Base-by-base conservation (phyloP, 1,140 invertebrate species). In the Eumaeus atala region DNA sequence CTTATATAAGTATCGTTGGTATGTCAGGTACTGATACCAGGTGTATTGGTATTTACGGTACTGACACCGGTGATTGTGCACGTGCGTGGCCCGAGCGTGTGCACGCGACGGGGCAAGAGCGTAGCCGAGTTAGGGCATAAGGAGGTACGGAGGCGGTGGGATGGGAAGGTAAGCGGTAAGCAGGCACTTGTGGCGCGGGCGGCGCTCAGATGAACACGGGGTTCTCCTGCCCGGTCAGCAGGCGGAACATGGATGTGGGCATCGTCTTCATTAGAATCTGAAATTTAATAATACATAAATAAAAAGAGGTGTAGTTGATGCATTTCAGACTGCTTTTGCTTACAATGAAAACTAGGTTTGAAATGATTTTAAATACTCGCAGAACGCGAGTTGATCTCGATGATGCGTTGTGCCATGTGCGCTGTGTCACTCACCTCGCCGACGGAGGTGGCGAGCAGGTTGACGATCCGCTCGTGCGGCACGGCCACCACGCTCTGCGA, bases 221-320 rank as follows among this genome's bases (percentile, higher is more conserved):
- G 78, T 96, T 97, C 89, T 99, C 98, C 89, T 99, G 98, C 56
- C 98, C 98, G 58, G 98, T 99, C 75, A 99, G 89, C 79, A 99
- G 90, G 72, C 98, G 92, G 90, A 98, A 99, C 96, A 99, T 99
- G 51, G 98, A 99, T 58, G 98, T 99, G 61, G 98, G 98, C 98
- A 99, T 99, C 50, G 98, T 99, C 89, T 99, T 99, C 98, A 99
- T 99, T 62, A 98, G 91, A 72, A 99, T 99, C 97, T 98, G 90
- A 17, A 92, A 91, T 28, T 9, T 6, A 51, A 49, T 11, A 21
- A 21, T 5, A 53, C 18, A 6, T 6, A 28, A 28, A 3, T 28
- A 28, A 28, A 28, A 28, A 28, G n/a, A n/a, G n/a, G n/a, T n/a
- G n/a, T n/a, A n/a, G n/a, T n/a, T n/a, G n/a, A n/a, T n/a, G n/a